Percentiles rank a stretch among this genome's conserved stretches.
phyloP scores from a whole-genome alignment of 2,888 invertebrate species.

The Clusia tigrina region DNA sequence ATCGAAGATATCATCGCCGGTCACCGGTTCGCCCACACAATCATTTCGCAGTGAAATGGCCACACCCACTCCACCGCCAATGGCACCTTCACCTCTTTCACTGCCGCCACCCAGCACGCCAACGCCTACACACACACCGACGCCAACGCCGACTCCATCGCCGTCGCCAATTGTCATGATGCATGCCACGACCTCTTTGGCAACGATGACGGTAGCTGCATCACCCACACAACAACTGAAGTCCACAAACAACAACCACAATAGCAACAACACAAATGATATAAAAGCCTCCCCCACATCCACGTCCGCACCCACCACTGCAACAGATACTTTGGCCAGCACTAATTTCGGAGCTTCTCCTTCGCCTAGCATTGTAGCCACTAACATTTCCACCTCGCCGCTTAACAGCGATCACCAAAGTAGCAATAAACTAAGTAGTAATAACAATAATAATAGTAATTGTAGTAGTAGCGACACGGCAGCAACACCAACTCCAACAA shows the following conservation, averaged over 20 bases:
- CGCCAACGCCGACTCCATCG: conserved; percentile 36
- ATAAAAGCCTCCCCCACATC: conserved; percentile 31
- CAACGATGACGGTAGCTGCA: conserved; percentile 43
- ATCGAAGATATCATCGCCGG: conserved; percentile 36
- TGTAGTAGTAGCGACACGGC: conserved; percentile 31
- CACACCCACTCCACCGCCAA: conserved; percentile 46
- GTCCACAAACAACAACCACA: conserved; percentile 33
- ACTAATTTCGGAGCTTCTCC: conserved; percentile 42
- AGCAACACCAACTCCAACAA: conserved; percentile 27
- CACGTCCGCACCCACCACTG: conserved; percentile 27
- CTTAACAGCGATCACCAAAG: conserved; percentile 32
- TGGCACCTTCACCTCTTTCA: conserved; percentile 40
- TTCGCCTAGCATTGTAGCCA: conserved; percentile 52
- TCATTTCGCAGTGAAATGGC: conserved; percentile 37
- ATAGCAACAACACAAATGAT: conserved; percentile 37
- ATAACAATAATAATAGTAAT: conserved; percentile 28
- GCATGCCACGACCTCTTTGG: conserved; percentile 44
- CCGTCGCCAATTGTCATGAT: conserved; percentile 51
- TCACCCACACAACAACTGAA: conserved; percentile 28
- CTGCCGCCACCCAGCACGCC: conserved; percentile 41
- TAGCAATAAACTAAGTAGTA: conserved; percentile 34
- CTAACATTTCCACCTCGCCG: conserved; percentile 44
- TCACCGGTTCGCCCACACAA: conserved; percentile 31
- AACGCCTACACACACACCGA: conserved; percentile 32
- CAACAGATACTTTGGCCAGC: conserved; percentile 31